Conservation (phyloP, 2,888 invertebrate species). For the Trichogramma dendrolimi region DNA sequence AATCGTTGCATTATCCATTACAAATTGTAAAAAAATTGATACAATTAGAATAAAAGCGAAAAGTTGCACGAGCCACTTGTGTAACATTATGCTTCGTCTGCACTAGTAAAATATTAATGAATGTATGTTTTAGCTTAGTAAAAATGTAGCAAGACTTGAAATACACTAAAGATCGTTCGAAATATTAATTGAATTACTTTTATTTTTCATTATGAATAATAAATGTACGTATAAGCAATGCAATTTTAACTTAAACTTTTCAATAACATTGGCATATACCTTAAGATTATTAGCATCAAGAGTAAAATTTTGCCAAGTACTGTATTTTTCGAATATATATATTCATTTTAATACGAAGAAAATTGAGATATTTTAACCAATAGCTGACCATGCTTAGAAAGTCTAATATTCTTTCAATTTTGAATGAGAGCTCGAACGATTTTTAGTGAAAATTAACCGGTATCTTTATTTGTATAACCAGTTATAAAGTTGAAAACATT, state of each 20-base stretch:
- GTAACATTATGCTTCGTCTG: too few species aligned
- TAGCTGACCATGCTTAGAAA: background rate
- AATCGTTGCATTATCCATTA: too few species aligned
- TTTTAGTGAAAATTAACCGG: conserved; percentile 22
- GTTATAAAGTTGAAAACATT: conserved; percentile 12
- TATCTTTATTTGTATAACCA: conserved; percentile 25
- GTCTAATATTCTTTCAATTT: conserved; percentile 2
- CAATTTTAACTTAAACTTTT: conserved; percentile 16
- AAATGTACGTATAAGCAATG: background rate
- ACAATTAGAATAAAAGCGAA: too few species aligned
- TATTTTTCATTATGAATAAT: background rate
- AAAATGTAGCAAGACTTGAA: conserved; percentile 18
- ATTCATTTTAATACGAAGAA: conserved; percentile 9
- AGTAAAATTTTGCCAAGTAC: too few species aligned
- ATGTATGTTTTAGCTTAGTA: conserved; percentile 1
- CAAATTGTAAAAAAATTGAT: too few species aligned
- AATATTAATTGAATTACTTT: conserved; percentile 5
- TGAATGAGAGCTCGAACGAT: conserved; percentile 20
- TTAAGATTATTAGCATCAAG: too few species aligned
- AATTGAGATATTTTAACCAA: conserved; percentile 9
- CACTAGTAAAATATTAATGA: too few species aligned
- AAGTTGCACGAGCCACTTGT: too few species aligned
- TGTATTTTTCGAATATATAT: conserved; percentile 15
- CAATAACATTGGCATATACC: conserved; percentile 3
- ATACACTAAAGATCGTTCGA: conserved; percentile 22